Base-by-base conservation (phyloP, 2,797 vertebrate species). In the Sebastes minor region DNA sequence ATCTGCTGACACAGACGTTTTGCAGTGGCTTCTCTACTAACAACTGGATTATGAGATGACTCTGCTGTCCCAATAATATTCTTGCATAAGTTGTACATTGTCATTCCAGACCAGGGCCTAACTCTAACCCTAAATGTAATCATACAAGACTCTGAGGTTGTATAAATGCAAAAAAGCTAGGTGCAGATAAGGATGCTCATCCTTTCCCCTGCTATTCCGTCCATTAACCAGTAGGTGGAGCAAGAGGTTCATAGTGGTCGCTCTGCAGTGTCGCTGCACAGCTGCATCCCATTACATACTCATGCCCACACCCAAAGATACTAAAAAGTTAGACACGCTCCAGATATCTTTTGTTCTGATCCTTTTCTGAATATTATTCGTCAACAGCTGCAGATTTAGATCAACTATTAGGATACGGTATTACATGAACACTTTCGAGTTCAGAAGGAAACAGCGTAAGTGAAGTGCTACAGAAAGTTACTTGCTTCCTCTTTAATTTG, bases 191-290 rank as follows among this genome's bases (percentile, higher is more conserved):
- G 25, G 22, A 2, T 23, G 22, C 52, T 42, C 8, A 2, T 55
- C 5, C 3, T 6, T 65, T 3, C 62, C n/a, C 12, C 33, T 86
- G 81, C 59, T 84, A 1, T 85, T 90, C 73, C 12, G 0, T 1
- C 13, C 5, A 0, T 16, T 2, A 0, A 3, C 83, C 94, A 71
- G 66, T 86, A 93, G 91, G 83, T 89, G 93, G 93, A 75, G 93
- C 82, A 86, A 91, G 57, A 89, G 80, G 56, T 70, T 77, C 61
- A 73, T 28, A 13, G 7, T 67, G 5, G 16, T 56, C 20, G 20
- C 25, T 27, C 25, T 38, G 46, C 55, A 14, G 28, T 14, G 8
- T 57, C 5, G 2, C 12, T 42, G 65, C 79, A 85, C 88, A 82
- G 86, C 90, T 89, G 89, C 76, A 78, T 30, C 49, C n/a, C 30